Conservation (phyloP, 1,140 invertebrate genomes). For the Lepidostoma basale region DNA sequence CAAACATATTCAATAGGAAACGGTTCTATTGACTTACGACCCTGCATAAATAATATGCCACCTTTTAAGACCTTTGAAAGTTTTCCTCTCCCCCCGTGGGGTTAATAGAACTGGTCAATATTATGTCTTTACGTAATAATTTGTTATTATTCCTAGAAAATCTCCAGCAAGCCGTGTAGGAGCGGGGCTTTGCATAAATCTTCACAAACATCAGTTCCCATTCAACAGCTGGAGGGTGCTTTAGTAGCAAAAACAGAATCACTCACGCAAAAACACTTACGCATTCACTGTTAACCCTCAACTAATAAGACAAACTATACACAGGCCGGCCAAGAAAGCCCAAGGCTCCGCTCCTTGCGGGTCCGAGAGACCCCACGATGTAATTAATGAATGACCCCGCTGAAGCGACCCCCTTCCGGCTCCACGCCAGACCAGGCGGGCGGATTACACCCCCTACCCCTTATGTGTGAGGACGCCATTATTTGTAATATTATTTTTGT, state of each 20-base stretch:
- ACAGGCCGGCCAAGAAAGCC: constrained; percentile 35
- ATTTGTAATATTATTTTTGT: constrained; percentile 26
- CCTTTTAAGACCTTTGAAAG: no score
- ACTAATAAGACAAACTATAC: constrained; percentile 40
- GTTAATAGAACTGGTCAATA: not conserved
- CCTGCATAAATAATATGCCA: no score
- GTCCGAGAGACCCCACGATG: constrained; percentile 22
- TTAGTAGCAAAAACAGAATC: constrained; percentile 40
- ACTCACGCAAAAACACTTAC: constrained; percentile 43
- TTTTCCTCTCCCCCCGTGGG: not conserved
- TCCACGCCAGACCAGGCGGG: no score
- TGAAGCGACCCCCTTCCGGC: constrained; percentile 25
- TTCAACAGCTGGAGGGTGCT: constrained; percentile 30
- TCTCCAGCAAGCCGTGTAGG: not conserved
- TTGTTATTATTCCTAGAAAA: constrained; percentile 4
- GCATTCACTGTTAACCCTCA: constrained; percentile 32
- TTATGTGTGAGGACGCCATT: not conserved
- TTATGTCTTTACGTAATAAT: not conserved
- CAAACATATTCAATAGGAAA: no score
- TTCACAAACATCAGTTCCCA: constrained; percentile 28
- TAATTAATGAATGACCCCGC: constrained; percentile 46
- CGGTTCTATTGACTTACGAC: no score
- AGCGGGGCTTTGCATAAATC: constrained; percentile 32
- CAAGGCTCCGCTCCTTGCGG: constrained; percentile 28
- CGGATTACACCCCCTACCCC: not conserved